phyloP scores from a whole-genome alignment of 2,797 vertebrate species.

The Bradypus variegatus region DNA sequence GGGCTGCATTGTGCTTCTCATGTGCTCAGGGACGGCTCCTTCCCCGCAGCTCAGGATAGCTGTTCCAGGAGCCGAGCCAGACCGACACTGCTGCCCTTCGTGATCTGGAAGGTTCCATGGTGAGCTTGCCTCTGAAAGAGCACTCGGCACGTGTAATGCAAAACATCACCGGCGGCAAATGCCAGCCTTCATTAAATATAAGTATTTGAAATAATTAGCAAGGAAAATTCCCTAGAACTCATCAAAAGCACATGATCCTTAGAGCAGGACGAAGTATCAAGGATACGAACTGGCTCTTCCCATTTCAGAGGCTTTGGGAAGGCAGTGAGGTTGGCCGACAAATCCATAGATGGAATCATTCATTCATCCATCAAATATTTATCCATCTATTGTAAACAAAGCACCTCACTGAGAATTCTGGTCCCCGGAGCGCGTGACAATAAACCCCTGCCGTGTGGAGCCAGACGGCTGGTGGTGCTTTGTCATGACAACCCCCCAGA shows the following conservation, averaged over 20 bases:
- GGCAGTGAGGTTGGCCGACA: background rate
- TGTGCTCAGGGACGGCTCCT: slow-evolving; percentile 58
- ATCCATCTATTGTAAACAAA: background rate
- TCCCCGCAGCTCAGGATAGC: slow-evolving; percentile 55
- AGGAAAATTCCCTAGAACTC: background rate
- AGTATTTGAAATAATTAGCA: background rate
- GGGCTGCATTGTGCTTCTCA: slow-evolving; percentile 59
- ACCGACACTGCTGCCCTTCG: slow-evolving; percentile 63
- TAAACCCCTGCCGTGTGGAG: background rate
- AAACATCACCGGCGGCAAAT: background rate
- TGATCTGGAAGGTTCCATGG: slow-evolving; percentile 60
- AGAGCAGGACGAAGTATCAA: too few species aligned
- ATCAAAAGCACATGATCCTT: background rate
- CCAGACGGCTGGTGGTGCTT: too few species aligned
- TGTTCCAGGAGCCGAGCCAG: slow-evolving; percentile 66
- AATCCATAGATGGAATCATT: background rate
- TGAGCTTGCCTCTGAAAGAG: background rate
- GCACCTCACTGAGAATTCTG: background rate
- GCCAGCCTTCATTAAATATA: background rate
- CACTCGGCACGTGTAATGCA: fast-evolving
- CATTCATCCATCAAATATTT: background rate
- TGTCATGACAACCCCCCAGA: too few species aligned
- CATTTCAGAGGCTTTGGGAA: background rate
- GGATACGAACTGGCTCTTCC: background rate
- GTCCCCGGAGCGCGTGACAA: background rate